Evolutionary conservation across 2,113 vertebrate genomes (phyloP).

Genomic region (Tiliqua scincoides): DNA sequence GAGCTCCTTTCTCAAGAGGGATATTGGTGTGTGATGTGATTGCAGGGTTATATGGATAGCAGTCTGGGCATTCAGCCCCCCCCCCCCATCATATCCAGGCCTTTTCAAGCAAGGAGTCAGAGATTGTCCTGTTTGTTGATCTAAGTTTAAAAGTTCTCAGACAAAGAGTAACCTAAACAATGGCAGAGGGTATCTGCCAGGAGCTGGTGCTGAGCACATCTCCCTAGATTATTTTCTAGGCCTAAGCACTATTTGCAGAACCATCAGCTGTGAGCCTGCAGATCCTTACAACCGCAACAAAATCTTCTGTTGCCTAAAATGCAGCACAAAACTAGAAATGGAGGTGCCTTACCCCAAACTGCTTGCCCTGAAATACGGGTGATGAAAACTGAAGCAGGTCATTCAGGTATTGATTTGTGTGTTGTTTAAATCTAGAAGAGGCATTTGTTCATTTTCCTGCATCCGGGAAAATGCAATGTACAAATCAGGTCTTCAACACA

Average conservation of each 20-base stretch:
- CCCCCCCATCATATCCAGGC: not conserved
- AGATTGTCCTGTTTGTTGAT: not conserved
- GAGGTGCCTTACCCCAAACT: not conserved
- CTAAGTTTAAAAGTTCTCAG: not conserved
- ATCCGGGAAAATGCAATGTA: not conserved
- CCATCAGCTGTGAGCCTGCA: not conserved
- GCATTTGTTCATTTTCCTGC: not conserved
- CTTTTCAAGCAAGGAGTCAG: not conserved
- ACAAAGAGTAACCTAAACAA: not conserved
- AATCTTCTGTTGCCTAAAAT: not conserved
- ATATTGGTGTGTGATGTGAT: not conserved
- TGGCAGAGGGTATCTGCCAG: not conserved
- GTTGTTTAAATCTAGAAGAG: not conserved
- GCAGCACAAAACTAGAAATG: not conserved
- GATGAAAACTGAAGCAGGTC: not conserved
- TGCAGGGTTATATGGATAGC: too few relatives aligned
- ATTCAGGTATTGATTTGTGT: too few relatives aligned
- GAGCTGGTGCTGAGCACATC: not conserved
- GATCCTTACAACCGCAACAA: not conserved
- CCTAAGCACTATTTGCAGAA: not conserved
- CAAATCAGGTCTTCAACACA: not conserved
- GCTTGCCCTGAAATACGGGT: not conserved
- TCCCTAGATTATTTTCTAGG: not conserved
- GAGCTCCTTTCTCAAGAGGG: not conserved
- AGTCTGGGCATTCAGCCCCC: too few relatives aligned